Conservation (phyloP, 2,888 invertebrate genomes). For the Prosopocoilus inquinatus region DNA sequence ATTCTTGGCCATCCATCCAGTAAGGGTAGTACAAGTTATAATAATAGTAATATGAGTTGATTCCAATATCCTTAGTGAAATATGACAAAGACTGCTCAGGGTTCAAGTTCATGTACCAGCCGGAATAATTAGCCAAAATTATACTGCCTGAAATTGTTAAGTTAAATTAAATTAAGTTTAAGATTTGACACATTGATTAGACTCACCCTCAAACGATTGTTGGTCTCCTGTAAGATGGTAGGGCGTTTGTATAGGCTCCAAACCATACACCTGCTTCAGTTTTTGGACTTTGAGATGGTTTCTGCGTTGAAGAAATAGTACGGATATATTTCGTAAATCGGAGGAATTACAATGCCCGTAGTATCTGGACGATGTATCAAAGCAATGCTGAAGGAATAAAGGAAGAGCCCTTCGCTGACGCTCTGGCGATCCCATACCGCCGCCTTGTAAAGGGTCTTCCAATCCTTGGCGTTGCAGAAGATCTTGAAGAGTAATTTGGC, state of each 20-base stretch:
- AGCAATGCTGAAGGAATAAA: slow-evolving; percentile 63
- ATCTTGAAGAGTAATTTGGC: slow-evolving; percentile 63
- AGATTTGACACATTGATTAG: no score
- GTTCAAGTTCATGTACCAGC: slow-evolving; percentile 54
- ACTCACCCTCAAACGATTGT: background rate
- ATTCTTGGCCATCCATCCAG: slow-evolving; percentile 56
- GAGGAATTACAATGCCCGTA: slow-evolving; percentile 64
- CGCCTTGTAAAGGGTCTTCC: slow-evolving; percentile 65
- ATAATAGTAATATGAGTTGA: slow-evolving; percentile 63
- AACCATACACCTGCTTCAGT: slow-evolving; percentile 56
- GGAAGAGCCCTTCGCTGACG: slow-evolving; percentile 68
- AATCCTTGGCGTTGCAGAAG: slow-evolving; percentile 69
- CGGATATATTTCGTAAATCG: slow-evolving; percentile 72
- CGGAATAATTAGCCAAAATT: slow-evolving; percentile 48
- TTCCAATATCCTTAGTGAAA: slow-evolving; percentile 65
- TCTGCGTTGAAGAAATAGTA: slow-evolving; percentile 68
- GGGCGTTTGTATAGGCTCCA: no score
- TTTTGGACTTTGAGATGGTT: slow-evolving; percentile 64
- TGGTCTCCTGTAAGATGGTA: no score
- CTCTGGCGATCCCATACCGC: slow-evolving; percentile 66
- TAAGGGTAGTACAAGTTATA: slow-evolving; percentile 62
- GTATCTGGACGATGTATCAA: slow-evolving; percentile 65
- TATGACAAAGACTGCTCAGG: slow-evolving; percentile 61
- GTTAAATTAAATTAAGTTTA: background rate
- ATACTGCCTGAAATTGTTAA: slow-evolving; percentile 39